A percentile compares a stretch with the other conserved stretches of the same genome.
Evolutionary conservation across 1,140 invertebrate species (phyloP).

Genomic region (Antheraea pernyi): DNA sequence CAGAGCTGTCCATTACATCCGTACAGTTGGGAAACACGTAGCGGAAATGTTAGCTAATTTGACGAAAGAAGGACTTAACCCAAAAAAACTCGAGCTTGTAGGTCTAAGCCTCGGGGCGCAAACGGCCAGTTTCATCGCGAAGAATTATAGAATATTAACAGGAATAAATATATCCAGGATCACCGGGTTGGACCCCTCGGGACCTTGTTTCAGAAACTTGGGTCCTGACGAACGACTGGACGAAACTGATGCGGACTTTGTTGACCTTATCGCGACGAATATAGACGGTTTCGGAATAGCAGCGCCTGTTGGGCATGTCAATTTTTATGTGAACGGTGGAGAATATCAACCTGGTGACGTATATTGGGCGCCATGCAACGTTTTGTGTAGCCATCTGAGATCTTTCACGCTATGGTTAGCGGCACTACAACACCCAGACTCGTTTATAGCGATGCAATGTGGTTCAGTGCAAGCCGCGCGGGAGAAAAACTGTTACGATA

Average conservation of each 20-base stretch:
- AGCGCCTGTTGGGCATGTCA: conserved; percentile 81
- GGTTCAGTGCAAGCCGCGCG: conserved; percentile 59
- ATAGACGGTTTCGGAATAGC: conserved; percentile 84
- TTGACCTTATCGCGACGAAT: conserved; percentile 84
- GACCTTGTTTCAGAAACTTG: conserved; percentile 60
- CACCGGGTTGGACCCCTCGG: conserved; percentile 59
- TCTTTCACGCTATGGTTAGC: conserved; percentile 46
- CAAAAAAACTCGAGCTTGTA: conserved; percentile 50
- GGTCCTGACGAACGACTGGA: conserved; percentile 54
- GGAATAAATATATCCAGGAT: conserved; percentile 57
- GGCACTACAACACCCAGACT: conserved; percentile 41
- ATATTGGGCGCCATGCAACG: conserved; percentile 43
- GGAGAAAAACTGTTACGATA: conserved; percentile 46
- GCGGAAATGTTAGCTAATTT: conserved; percentile 53
- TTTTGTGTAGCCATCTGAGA: conserved; percentile 52
- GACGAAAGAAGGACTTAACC: conserved; percentile 43
- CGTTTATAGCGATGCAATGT: conserved; percentile 55
- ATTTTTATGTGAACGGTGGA: conserved; percentile 87
- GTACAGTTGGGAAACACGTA: conserved; percentile 45
- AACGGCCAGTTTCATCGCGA: conserved; percentile 56
- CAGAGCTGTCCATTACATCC: conserved; percentile 52
- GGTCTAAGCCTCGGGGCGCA: conserved; percentile 63
- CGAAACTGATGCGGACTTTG: conserved; percentile 55
- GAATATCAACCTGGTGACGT: conserved; percentile 81
- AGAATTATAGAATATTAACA: conserved; percentile 51